A percentile compares a stretch with the other conserved stretches of the same genome.
phyloP scores from a whole-genome alignment of 1,140 invertebrate genomes.

The Varroa destructor region DNA sequence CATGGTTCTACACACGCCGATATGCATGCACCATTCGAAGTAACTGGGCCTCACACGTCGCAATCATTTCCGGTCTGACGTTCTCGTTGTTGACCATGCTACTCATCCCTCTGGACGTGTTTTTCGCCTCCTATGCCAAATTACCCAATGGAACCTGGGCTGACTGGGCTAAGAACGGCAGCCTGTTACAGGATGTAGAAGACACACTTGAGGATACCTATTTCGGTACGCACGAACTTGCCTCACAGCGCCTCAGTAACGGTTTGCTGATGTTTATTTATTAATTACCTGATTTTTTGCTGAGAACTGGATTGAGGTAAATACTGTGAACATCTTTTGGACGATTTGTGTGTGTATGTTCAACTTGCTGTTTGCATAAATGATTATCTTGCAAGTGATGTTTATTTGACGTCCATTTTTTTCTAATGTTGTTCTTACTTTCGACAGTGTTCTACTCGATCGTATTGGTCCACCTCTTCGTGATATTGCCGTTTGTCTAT shows the following conservation, averaged over 20 bases:
- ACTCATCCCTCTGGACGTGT: slow-evolving; percentile 14
- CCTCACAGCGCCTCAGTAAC: too few relatives aligned
- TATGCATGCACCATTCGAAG: not conserved
- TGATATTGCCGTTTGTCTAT: slow-evolving; percentile 2
- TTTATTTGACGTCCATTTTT: too few relatives aligned
- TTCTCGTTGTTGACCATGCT: slow-evolving; percentile 10
- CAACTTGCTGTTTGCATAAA: too few relatives aligned
- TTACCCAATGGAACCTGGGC: slow-evolving; percentile 12
- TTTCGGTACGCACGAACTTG: not conserved
- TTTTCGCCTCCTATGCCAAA: slow-evolving; percentile 19
- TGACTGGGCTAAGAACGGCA: slow-evolving; percentile 15
- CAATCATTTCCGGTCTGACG: slow-evolving; percentile 1
- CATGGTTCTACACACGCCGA: slow-evolving; percentile 13
- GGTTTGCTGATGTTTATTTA: too few relatives aligned
- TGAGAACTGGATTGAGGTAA: too few relatives aligned
- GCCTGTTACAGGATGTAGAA: slow-evolving; percentile 4
- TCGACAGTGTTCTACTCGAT: slow-evolving; percentile 20
- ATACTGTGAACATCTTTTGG: too few relatives aligned
- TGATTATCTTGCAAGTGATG: too few relatives aligned
- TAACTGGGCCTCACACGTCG: not conserved
- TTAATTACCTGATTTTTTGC: too few relatives aligned
- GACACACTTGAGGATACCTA: slow-evolving; percentile 23
- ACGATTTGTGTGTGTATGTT: too few relatives aligned
- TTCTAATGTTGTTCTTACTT: not conserved
- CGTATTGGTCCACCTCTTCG: slow-evolving; percentile 10